These are phyloP conservation scores for Oryzias javanicus DNA, from an alignment of 2,113 vertebrate genomes.

Conservation along the genomic window DNA sequence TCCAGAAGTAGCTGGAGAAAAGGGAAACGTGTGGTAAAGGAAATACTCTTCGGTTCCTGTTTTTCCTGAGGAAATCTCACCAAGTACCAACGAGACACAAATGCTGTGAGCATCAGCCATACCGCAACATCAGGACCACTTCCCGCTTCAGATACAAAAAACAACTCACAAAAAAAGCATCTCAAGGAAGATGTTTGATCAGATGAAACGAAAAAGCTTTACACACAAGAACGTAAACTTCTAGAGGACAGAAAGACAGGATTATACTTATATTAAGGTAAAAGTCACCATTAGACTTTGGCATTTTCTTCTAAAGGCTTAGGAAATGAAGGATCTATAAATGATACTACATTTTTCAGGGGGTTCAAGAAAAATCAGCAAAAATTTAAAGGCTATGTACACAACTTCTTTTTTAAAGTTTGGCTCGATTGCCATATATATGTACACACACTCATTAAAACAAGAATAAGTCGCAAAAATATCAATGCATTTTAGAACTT, in stretches of 20 bases:
- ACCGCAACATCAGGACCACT: conserved; percentile 18
- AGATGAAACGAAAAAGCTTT: conserved; percentile 7
- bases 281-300: conserved; percentile 33
- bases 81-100: conserved; percentile 13
- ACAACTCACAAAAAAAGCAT: neutral
- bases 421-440: conserved; percentile 10
- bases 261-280: conserved; percentile 4
- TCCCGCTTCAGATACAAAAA: conserved; percentile 12
- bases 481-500: neutral
- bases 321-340: conserved; percentile 6
- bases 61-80: conserved; percentile 58
- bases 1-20: too few species aligned
- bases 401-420: conserved; percentile 24
- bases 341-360: too few species aligned
- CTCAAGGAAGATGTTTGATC: conserved; percentile 14
- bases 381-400: conserved; percentile 51
- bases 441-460: neutral
- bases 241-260: conserved; percentile 14
- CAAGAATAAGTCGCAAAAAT: neutral
- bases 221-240: conserved; percentile 17
- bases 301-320: conserved; percentile 13
- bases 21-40: neutral
- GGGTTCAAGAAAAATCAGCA: conserved; percentile 12
- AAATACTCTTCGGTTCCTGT: conserved; percentile 13
- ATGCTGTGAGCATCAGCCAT: conserved; percentile 11